Base-by-base conservation (phyloP, 37 sponge, comb jelly and placozoan species). In the Chondrosia reniformis region DNA sequence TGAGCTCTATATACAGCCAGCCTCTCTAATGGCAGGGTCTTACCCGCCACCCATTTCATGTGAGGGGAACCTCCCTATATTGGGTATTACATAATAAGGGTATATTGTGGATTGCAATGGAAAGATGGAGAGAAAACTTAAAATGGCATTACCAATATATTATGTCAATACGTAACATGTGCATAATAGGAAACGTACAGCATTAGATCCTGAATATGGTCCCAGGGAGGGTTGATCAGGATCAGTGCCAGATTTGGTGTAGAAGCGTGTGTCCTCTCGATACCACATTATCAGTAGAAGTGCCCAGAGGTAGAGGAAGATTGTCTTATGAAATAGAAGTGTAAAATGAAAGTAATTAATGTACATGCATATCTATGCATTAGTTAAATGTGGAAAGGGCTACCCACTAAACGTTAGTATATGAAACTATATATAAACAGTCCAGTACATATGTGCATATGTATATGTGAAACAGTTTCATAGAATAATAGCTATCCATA, bases 31-130 rank as follows among this genome's bases (percentile, higher is more conserved):
- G 93, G 86, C 0, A 92, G 37, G 0, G 78, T 57, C 58, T 85
- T 89, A 4, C 93, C 93, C 0, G 93, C 93, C 32, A 92, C 85
- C 25, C 80, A 38, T 71, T 89, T 86, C 74, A 87, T 92, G 38
- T 61, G 84, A 65, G 43, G 0, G 92, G 84, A 1, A 91, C 76
- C n/a, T 83, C 32, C 76, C 92, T 89, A 58, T 19, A 59, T 0
- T n/a, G n/a, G n/a, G n/a, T n/a, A n/a, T n/a, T n/a, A 15, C 24
- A 45, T 25, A 66, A 30, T 2, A 56, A 12, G 5, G n/a, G n/a
- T n/a, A n/a, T n/a, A n/a, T n/a, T n/a, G n/a, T n/a, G n/a, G n/a
- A n/a, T n/a, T n/a, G n/a, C n/a, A n/a, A n/a, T n/a, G n/a, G n/a
- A n/a, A n/a, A n/a, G n/a, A n/a, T n/a, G n/a, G n/a, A n/a, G n/a